Evolutionary conservation across 2,797 vertebrate species (phyloP).

Genomic region (Chlorospingus flavigularis): DNA sequence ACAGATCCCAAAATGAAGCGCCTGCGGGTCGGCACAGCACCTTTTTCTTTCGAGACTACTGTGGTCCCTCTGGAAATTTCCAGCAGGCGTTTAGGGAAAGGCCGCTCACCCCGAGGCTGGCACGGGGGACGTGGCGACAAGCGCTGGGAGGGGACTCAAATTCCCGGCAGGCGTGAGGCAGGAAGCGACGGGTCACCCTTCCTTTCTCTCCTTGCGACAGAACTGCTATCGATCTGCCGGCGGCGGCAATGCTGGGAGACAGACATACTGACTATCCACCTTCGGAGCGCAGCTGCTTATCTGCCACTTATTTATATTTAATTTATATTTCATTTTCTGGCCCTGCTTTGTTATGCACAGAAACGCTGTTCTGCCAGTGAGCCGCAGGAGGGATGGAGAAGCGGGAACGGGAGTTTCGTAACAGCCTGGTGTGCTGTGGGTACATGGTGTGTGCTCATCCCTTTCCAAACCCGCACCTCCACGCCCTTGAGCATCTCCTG

Average conservation of each 20-base stretch:
- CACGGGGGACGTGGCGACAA: neutral
- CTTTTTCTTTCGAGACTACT: neutral
- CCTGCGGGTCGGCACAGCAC: neutral
- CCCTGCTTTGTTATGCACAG: fast-evolving
- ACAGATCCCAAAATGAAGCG: neutral
- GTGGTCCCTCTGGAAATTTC: neutral
- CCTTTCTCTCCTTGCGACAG: neutral
- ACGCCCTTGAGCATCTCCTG: neutral
- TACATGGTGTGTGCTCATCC: neutral
- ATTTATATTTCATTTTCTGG: neutral
- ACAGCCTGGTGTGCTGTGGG: neutral
- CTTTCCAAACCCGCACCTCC: neutral
- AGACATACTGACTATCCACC: neutral
- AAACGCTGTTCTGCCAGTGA: neutral
- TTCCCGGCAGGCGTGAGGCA: constrained; percentile 21
- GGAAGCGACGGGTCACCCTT: neutral
- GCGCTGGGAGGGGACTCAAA: neutral
- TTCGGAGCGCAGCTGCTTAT: neutral
- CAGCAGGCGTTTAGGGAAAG: neutral
- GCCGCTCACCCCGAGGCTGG: neutral
- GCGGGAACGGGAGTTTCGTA: neutral
- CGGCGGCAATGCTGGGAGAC: fast-evolving
- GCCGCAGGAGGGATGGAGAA: neutral
- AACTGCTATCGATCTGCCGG: neutral
- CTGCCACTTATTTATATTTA: neutral